phyloP scores from a whole-genome alignment of 2,888 invertebrate species.

The Volucella inflata region DNA sequence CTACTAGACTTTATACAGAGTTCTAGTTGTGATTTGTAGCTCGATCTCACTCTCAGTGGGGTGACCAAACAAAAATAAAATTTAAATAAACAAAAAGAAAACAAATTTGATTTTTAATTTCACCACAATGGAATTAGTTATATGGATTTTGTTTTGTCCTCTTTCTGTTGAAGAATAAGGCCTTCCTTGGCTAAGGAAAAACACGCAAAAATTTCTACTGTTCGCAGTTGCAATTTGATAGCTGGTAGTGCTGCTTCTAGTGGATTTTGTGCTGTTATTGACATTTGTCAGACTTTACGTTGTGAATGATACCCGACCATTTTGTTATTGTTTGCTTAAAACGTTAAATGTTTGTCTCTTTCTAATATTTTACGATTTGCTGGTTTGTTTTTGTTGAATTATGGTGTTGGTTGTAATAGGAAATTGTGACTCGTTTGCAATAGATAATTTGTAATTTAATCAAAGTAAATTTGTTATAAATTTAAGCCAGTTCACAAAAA shows the following conservation, averaged over 20 bases:
- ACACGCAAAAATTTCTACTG: conserved; percentile 50
- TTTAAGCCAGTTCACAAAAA: background rate
- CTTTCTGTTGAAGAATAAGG: conserved; percentile 11
- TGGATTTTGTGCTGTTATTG: conserved; percentile 62
- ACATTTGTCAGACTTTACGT: conserved; percentile 54
- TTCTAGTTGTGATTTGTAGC: conserved; percentile 50
- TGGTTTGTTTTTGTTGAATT: background rate
- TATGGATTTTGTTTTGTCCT: conserved; percentile 30
- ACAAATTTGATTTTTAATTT: conserved; percentile 47
- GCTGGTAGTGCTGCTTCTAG: conserved; percentile 20
- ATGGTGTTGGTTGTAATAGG: conserved; percentile 1
- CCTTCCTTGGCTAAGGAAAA: conserved; percentile 42
- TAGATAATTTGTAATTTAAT: background rate
- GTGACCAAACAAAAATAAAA: conserved; percentile 70
- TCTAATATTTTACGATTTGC: conserved; percentile 11
- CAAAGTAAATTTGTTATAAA: background rate
- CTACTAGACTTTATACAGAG: conserved; percentile 38
- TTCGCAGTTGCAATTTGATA: conserved; percentile 42
- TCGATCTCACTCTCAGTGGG: conserved; percentile 58
- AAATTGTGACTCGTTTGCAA: conserved; percentile 30
- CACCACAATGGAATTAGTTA: conserved; percentile 35
- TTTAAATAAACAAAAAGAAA: conserved; percentile 73
- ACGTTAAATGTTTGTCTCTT: conserved; percentile 16
- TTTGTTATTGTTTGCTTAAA: conserved; percentile 69
- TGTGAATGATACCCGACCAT: conserved; percentile 73